Base-by-base conservation (phyloP, 1,140 invertebrate species). In the Oncopodura yosiiana region DNA sequence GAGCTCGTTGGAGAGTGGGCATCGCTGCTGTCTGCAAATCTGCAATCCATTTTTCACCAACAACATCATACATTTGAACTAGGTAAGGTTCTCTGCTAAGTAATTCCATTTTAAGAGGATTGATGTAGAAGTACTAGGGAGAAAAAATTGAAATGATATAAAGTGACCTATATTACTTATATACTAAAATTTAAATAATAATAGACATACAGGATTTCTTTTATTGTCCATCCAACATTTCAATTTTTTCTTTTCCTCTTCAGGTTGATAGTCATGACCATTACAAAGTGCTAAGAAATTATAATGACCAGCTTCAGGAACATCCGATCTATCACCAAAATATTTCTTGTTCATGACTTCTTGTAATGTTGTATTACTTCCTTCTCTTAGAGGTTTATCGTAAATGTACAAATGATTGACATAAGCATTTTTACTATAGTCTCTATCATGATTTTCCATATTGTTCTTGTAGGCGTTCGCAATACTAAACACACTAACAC, bases 101-200 rank as follows among this genome's bases (percentile, higher is more conserved):
- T 6, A 64, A n/a, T 56, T 64, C 62, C 43, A 55, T 58, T 42
- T 59, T 61, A 1, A 64, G 36, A 18, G 62, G 62, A 46, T 59
- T 56, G 19, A 64, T 49, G 1, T 26, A 16, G 43, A 51, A 64
- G 49, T 58, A 61, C n/a, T n/a, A n/a, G n/a, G n/a, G n/a, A n/a
- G n/a, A n/a, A n/a, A n/a, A n/a, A n/a, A n/a, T n/a, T n/a, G n/a
- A n/a, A n/a, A n/a, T n/a, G n/a, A n/a, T n/a, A n/a, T n/a, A n/a
- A n/a, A n/a, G n/a, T n/a, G n/a, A n/a, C n/a, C n/a, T n/a, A n/a
- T n/a, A n/a, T n/a, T n/a, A n/a, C n/a, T n/a, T n/a, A n/a, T n/a
- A n/a, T n/a, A n/a, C n/a, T n/a, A n/a, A n/a, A n/a, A n/a, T n/a
- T n/a, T n/a, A n/a, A n/a, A n/a, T n/a, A n/a, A n/a, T n/a, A n/a